Conservation (phyloP, 1,140 invertebrate species). For the Leptinotarsa lineolata region DNA sequence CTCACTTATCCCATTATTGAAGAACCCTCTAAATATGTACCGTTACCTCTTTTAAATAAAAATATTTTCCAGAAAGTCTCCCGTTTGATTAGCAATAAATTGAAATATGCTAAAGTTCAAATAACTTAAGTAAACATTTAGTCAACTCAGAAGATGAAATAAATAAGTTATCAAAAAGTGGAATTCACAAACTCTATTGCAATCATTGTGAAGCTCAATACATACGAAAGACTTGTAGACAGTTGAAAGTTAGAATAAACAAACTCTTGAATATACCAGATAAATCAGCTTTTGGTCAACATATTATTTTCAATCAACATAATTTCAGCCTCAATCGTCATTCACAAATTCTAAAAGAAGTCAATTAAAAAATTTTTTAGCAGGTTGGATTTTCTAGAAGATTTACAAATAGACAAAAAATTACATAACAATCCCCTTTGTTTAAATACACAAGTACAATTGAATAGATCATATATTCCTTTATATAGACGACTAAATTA, state of each 20-base stretch:
- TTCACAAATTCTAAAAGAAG: not conserved
- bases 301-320: not conserved
- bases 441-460: too few species aligned
- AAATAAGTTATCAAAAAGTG: constrained; percentile 6
- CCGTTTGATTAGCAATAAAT: too few species aligned
- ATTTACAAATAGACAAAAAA: too few species aligned
- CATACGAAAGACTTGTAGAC: constrained; percentile 11
- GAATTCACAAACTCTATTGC: constrained; percentile 7
- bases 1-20: too few species aligned
- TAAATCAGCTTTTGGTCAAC: constrained; percentile 9
- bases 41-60: too few species aligned
- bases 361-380: too few species aligned
- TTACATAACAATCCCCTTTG: too few species aligned
- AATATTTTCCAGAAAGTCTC: too few species aligned
- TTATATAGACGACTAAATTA: too few species aligned
- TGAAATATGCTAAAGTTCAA: not conserved
- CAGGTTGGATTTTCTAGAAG: too few species aligned
- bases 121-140: not conserved
- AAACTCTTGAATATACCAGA: not conserved
- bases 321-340: constrained; percentile 2
- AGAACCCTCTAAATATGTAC: too few species aligned
- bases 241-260: not conserved
- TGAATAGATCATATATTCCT: too few species aligned
- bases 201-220: constrained; percentile 6
- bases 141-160: constrained; percentile 12